phyloP scores from a whole-genome alignment of 1,140 invertebrate species.

The Phthorimaea operculella region DNA sequence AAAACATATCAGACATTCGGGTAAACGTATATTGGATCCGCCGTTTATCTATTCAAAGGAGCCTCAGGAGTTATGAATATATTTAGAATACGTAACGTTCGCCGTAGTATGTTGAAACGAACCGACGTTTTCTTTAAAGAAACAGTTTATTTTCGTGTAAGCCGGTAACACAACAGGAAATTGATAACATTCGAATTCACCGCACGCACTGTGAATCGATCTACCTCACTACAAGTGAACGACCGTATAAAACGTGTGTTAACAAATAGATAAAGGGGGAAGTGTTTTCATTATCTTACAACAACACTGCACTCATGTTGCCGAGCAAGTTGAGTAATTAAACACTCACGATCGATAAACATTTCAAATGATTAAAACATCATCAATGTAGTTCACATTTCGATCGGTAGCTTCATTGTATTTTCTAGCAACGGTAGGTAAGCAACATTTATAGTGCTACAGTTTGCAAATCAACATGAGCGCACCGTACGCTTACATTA shows the following conservation, averaged over 20 bases:
- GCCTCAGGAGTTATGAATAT: not conserved
- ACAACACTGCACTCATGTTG: not conserved
- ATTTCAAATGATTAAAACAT: too few relatives aligned
- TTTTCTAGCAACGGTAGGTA: too few relatives aligned
- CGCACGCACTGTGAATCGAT: not conserved
- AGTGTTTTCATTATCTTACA: not conserved
- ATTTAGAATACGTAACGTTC: not conserved
- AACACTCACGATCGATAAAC: too few relatives aligned
- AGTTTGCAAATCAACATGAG: too few relatives aligned
- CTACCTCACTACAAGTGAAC: conserved; percentile 3
- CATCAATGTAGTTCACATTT: too few relatives aligned
- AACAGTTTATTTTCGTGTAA: conserved; percentile 2
- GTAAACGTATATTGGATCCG: conserved; percentile 24
- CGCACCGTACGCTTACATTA: not conserved
- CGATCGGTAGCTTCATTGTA: too few relatives aligned
- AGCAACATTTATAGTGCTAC: too few relatives aligned
- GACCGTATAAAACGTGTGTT: conserved; percentile 10
- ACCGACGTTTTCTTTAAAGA: not conserved
- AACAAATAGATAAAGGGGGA: conserved; percentile 28
- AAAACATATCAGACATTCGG: conserved; percentile 29
- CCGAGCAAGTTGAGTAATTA: too few relatives aligned
- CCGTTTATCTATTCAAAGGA: conserved; percentile 18
- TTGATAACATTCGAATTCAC: conserved; percentile 5
- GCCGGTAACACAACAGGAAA: conserved; percentile 2
- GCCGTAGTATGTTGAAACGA: too few relatives aligned